phyloP scores from a whole-genome alignment of 2,888 invertebrate genomes.

The Sisyra terminalis region DNA sequence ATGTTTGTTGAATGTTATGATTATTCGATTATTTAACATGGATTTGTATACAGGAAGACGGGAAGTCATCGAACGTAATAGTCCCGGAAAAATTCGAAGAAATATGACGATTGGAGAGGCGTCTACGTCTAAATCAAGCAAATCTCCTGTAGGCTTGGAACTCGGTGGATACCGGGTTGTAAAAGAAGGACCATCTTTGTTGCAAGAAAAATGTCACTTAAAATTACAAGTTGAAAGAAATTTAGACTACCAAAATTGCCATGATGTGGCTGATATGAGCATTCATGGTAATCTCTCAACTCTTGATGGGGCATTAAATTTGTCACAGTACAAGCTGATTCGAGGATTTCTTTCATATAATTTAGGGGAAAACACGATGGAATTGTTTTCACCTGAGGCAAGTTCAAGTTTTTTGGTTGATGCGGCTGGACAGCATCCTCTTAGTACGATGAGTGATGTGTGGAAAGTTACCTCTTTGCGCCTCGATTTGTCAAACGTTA shows the following conservation, averaged over 20 bases:
- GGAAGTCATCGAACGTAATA: slow-evolving; percentile 12
- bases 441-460: slow-evolving; percentile 26
- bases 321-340: slow-evolving; percentile 73
- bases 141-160: slow-evolving; percentile 11
- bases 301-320: slow-evolving; percentile 64
- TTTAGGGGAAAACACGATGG: slow-evolving; percentile 70
- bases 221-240: slow-evolving; percentile 70
- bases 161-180: slow-evolving; percentile 33
- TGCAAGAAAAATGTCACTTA: slow-evolving; percentile 70
- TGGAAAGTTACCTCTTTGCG: slow-evolving; percentile 69
- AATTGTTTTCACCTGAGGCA: slow-evolving; percentile 29
- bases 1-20: slow-evolving; percentile 57
- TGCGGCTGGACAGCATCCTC: not conserved
- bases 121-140: slow-evolving; percentile 2
- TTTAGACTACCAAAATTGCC: slow-evolving; percentile 37
- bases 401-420: not conserved
- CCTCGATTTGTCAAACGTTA: slow-evolving; percentile 75
- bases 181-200: slow-evolving; percentile 46
- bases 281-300: slow-evolving; percentile 74
- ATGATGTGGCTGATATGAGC: slow-evolving; percentile 60
- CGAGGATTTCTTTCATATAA: slow-evolving; percentile 78
- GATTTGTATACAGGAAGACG: slow-evolving; percentile 50
- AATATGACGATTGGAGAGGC: slow-evolving; percentile 13
- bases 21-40: slow-evolving; percentile 57
- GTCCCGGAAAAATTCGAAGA: slow-evolving; percentile 17